Evolutionary conservation across 2,113 vertebrate genomes (phyloP), one percentile per base, ranked within the genome.

Genomic region (Apteryx mantelli): DNA sequence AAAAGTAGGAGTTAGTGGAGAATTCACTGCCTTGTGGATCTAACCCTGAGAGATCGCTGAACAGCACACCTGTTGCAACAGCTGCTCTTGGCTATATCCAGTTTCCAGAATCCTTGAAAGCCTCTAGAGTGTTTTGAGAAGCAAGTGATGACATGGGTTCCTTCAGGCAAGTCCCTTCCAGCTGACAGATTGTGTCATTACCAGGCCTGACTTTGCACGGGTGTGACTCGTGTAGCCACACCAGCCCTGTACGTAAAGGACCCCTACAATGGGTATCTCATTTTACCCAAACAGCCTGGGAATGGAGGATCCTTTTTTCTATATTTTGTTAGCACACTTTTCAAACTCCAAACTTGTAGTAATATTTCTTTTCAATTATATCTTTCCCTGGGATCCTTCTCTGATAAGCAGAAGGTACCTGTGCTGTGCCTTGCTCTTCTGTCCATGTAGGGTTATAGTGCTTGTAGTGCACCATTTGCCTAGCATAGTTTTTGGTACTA

Each of bases 81-180:
- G 94, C 90, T 96, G 92, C 53, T 92, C 44, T 40, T 63, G 74
- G 28, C 89, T 70, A 11, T 95, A 92, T 95, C 81, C 63, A 80
- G 66, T 97, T 97, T 97, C 95, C 91, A 82, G n/a, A 88, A 94
- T 89, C 91, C 84, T 95, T 93, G 91, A 82, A 88, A 89, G 91
- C 63, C 70, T 92, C 66, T 89, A 58, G 44, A 77, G 65, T 70
- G 87, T 92, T 95, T 91, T 66, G 84, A 88, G 66, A 85, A 83
- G 32, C 0, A 11, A 89, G 74, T 0, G 4, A 79, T 94, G 93
- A 38, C 81, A 91, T 38, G 34, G 78, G 14, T 18, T 95, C 64
- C 78, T 95, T 46, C 7, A 2, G 85, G 87, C 89, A 90, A 93
- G 87, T 91, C 60, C 32, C 24, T 28, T 93, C 44, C 94, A 91